Evolutionary conservation across 2,113 vertebrate species (phyloP).

Genomic region (Ammospiza caudacuta): DNA sequence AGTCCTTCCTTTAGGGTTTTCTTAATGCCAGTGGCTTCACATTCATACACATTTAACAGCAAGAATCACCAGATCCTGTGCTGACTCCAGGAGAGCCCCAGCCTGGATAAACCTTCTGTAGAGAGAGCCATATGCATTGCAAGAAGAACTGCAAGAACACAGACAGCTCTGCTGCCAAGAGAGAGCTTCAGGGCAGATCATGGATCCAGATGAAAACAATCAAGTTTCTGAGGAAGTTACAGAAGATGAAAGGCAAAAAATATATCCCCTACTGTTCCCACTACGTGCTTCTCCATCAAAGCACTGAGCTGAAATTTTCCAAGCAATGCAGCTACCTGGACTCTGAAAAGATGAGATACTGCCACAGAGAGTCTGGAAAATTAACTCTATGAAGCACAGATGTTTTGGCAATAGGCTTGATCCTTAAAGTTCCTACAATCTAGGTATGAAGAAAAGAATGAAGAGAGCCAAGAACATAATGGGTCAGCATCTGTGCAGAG

Average conservation of each 20-base stretch:
- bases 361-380: background rate
- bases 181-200: background rate
- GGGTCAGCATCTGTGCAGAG: background rate
- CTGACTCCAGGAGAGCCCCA: background rate
- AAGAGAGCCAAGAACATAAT: background rate
- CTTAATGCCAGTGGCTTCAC: background rate
- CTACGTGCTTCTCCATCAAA: background rate
- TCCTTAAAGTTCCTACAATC: background rate
- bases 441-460: background rate
- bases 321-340: background rate
- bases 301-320: background rate
- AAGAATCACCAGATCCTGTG: background rate
- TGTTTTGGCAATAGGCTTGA: background rate
- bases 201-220: background rate
- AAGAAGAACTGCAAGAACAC: background rate
- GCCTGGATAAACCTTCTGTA: background rate
- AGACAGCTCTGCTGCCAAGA: background rate
- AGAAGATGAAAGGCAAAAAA: background rate
- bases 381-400: background rate
- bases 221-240: background rate
- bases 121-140: background rate
- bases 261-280: background rate
- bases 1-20: background rate
- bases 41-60: background rate
- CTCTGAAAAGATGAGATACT: fast-evolving